phyloP scores from a whole-genome alignment of 2,113 vertebrate species.

The Takifugu flavidus region DNA sequence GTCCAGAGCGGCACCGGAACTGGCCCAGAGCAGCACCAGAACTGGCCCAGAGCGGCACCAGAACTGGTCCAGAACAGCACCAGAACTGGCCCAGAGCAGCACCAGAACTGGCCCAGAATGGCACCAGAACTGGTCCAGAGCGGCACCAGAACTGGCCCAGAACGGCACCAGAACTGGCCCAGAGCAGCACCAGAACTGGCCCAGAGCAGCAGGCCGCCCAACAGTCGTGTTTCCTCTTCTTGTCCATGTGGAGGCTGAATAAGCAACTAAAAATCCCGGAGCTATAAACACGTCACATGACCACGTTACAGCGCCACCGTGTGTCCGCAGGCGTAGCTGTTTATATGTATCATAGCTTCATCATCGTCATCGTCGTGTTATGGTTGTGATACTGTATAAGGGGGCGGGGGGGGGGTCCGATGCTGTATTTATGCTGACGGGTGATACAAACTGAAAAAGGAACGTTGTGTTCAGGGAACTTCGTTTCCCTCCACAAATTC shows the following conservation, averaged over 20 bases:
- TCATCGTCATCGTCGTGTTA: constrained; percentile 36
- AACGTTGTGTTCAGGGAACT: constrained; percentile 28
- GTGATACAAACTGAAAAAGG: constrained; percentile 8
- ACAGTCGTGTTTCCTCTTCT: constrained; percentile 14
- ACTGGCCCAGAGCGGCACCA: too few species aligned
- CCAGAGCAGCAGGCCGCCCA: too few species aligned
- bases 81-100: too few species aligned
- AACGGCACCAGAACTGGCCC: too few species aligned
- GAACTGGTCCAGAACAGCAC: too few species aligned
- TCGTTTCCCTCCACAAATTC: constrained; percentile 37
- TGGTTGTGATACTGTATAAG: constrained; percentile 36
- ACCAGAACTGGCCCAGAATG: too few species aligned
- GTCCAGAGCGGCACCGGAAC: too few species aligned
- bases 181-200: too few species aligned
- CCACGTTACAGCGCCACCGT: too few species aligned
- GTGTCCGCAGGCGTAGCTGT: constrained; percentile 34
- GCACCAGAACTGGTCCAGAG: too few species aligned
- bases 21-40: too few species aligned
- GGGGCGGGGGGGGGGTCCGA: constrained; percentile 24
- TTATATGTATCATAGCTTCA: constrained; percentile 14
- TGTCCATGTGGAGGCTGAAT: constrained; percentile 63
- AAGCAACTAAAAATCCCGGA: constrained; percentile 56
- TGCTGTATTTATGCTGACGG: constrained; percentile 24
- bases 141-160: too few species aligned
- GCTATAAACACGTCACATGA: constrained; percentile 37